Evolutionary conservation across 2,888 invertebrate genomes (phyloP).

Genomic region (Kuschelorhynchus macadamiae): DNA sequence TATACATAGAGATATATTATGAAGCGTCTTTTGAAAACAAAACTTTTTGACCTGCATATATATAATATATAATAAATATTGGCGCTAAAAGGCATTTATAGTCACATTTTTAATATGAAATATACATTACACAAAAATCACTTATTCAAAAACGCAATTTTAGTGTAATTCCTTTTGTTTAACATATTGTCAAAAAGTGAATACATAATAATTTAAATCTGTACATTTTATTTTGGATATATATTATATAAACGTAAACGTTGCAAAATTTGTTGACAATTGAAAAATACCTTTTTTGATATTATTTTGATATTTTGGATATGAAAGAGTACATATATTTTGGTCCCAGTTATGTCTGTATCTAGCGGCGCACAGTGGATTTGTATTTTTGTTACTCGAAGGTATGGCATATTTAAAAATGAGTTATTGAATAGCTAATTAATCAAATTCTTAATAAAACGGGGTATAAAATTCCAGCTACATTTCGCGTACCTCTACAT

Average conservation of each 20-base stretch:
- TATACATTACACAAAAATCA: conserved; percentile 54
- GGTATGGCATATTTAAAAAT: conserved; percentile 66
- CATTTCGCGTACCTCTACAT: conserved; percentile 54
- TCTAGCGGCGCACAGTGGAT: conserved; percentile 50
- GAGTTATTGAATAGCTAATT: conserved; percentile 32
- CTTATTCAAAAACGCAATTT: conserved; percentile 51
- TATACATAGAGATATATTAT: no score
- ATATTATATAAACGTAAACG: conserved; percentile 52
- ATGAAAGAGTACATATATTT: conserved; percentile 65
- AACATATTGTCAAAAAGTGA: conserved; percentile 69
- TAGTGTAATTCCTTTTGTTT: conserved; percentile 56
- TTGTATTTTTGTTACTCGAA: conserved; percentile 51
- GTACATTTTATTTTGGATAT: conserved; percentile 47
- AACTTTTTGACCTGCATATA: conserved; percentile 18
- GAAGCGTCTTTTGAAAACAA: no score
- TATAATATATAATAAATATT: conserved; percentile 59
- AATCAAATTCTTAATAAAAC: conserved; percentile 14
- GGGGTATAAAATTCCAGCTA: conserved; percentile 47
- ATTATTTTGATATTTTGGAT: conserved; percentile 66
- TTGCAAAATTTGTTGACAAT: conserved; percentile 52
- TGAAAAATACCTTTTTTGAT: conserved; percentile 57
- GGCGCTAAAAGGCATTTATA: conserved; percentile 70
- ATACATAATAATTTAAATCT: conserved; percentile 61
- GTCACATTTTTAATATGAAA: conserved; percentile 68
- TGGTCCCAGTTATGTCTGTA: conserved; percentile 67